A percentile compares a stretch with the other conserved stretches of the same genome.
Evolutionary conservation across 2,888 invertebrate genomes (phyloP).

Genomic region (Phragmatobia fuliginosa): DNA sequence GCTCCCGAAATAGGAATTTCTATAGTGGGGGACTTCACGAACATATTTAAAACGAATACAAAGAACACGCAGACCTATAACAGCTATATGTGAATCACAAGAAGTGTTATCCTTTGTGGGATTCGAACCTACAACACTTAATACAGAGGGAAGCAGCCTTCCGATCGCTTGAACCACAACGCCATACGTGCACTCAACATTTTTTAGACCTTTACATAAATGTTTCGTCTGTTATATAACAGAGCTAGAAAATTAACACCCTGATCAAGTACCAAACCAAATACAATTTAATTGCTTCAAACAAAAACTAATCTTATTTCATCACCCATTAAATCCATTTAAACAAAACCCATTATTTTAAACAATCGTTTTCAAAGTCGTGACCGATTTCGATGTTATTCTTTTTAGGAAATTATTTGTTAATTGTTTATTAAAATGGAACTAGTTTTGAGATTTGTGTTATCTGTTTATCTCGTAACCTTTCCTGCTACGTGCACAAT

Average conservation of each 20-base stretch:
- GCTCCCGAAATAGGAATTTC: no score
- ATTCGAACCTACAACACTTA: no score
- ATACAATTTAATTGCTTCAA: not conserved
- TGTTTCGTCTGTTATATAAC: not conserved
- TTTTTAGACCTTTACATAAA: no score
- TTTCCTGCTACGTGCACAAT: constrained; percentile 6
- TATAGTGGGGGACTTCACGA: no score
- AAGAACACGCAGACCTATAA: no score
- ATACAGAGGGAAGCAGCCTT: no score
- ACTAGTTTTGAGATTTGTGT: constrained; percentile 13
- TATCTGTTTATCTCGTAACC: constrained; percentile 7
- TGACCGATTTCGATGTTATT: constrained; percentile 13
- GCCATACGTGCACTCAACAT: no score
- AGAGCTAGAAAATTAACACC: not conserved
- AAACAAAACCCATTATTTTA: constrained; percentile 8
- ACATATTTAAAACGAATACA: no score
- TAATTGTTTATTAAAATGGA: constrained; percentile 23
- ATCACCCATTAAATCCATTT: not conserved
- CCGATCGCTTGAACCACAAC: no score
- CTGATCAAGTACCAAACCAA: not conserved
- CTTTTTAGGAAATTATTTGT: constrained; percentile 10
- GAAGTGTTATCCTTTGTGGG: no score
- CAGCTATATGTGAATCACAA: no score
- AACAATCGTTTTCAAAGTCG: constrained; percentile 7
- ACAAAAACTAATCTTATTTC: constrained; percentile 1